Conservation (phyloP, 2,113 vertebrate genomes). For the Zosterops japonicus region DNA sequence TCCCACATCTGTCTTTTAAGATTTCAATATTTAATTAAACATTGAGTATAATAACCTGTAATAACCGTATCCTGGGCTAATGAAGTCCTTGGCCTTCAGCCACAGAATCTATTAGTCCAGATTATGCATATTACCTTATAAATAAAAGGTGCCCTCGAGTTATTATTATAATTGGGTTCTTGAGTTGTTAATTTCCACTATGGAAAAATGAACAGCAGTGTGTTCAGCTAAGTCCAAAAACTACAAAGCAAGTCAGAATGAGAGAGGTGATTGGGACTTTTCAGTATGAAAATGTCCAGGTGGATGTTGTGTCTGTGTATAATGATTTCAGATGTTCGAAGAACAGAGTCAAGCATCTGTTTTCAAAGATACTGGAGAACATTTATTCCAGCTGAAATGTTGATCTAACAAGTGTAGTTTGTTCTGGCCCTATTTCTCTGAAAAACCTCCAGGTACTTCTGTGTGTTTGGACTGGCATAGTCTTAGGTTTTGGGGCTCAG, state of each 20-base stretch:
- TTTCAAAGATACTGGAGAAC: neutral
- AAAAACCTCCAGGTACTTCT: neutral
- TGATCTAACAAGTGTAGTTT: neutral
- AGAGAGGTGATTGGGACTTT: neutral
- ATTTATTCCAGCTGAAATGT: neutral
- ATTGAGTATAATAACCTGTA: neutral
- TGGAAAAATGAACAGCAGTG: neutral
- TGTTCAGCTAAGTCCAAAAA: neutral
- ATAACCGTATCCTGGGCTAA: neutral
- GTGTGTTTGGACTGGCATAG: neutral
- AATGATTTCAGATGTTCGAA: neutral
- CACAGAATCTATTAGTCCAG: neutral
- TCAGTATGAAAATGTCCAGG: neutral
- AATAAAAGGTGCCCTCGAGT: slow-evolving; percentile 11
- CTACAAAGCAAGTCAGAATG: neutral
- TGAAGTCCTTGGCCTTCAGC: slow-evolving; percentile 33
- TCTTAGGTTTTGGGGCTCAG: neutral
- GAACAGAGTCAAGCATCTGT: neutral
- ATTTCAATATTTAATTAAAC: slow-evolving; percentile 55
- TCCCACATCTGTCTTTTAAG: neutral
- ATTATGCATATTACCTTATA: slow-evolving; percentile 10
- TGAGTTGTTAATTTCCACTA: neutral
- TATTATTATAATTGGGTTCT: neutral
- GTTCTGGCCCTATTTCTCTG: neutral
- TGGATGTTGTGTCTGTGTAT: neutral